phyloP scores from a whole-genome alignment of 2,888 invertebrate species.

The Clistopyga incitator region DNA sequence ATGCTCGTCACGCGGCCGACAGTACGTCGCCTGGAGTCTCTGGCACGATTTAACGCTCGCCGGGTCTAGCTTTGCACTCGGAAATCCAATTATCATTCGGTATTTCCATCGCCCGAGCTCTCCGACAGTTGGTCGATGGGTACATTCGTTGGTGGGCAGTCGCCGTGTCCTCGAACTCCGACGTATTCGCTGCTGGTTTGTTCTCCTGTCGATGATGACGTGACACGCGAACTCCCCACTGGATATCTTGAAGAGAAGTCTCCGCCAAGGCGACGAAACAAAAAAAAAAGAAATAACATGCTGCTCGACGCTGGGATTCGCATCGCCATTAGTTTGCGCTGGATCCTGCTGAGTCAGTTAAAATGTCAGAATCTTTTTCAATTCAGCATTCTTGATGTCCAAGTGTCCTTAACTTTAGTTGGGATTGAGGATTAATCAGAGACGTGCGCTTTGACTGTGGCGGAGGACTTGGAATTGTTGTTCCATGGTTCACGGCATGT shows the following conservation, averaged over 20 bases:
- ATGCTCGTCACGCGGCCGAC: constrained; percentile 69
- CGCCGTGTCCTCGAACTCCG: constrained; percentile 47
- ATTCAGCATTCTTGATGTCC: neutral
- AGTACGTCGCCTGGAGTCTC: constrained; percentile 59
- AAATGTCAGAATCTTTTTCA: neutral
- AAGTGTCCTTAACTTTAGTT: neutral
- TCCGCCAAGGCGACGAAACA: neutral
- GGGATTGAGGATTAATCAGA: neutral
- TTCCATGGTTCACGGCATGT: neutral
- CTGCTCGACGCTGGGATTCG: neutral
- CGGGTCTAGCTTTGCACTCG: constrained; percentile 52
- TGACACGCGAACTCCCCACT: constrained; percentile 14
- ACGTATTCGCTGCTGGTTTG: constrained; percentile 30
- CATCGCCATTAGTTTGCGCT: constrained; percentile 3
- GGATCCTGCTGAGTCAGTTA: constrained; percentile 9
- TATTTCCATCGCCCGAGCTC: constrained; percentile 59
- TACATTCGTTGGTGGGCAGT: neutral
- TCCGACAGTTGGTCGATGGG: constrained; percentile 25
- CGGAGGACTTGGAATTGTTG: neutral
- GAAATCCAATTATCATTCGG: constrained; percentile 69
- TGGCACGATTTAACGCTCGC: constrained; percentile 37
- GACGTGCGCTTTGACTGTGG: neutral
- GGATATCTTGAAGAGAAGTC: neutral
- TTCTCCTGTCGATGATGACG: constrained; percentile 15
- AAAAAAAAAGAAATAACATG: neutral